phyloP scores from a whole-genome alignment of 2,113 vertebrate species.

The Chloebia gouldiae region DNA sequence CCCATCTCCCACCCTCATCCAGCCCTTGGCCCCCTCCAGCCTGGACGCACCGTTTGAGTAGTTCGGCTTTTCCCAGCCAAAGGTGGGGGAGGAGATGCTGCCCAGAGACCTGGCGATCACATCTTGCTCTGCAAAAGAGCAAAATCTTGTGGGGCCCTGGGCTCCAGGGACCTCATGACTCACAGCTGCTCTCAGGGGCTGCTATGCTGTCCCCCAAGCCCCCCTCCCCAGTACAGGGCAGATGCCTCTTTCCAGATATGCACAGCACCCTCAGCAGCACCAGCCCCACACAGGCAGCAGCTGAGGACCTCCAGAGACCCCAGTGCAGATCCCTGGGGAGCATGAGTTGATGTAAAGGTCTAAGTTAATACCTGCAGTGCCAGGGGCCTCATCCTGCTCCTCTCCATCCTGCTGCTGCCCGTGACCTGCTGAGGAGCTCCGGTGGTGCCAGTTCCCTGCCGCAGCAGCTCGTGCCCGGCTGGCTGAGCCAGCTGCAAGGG shows the following conservation, averaged over 20 bases:
- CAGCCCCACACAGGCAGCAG: background rate
- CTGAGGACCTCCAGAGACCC: background rate
- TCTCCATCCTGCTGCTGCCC: conserved; percentile 66
- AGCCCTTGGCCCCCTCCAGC: background rate
- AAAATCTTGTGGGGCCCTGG: background rate
- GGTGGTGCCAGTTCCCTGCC: conserved; percentile 48
- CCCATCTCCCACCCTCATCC: background rate
- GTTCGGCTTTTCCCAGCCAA: conserved; percentile 44
- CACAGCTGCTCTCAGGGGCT: background rate
- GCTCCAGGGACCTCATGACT: fast-evolving
- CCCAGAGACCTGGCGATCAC: conserved; percentile 74
- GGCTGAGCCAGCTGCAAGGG: conserved; percentile 62
- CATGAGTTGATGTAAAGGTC: background rate
- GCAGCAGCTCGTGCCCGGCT: conserved; percentile 34
- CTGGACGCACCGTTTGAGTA: background rate
- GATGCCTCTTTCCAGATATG: fast-evolving
- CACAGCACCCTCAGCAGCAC: background rate
- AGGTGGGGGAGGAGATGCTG: conserved; percentile 73
- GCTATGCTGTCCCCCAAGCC: fast-evolving
- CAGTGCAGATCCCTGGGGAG: background rate
- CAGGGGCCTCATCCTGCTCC: conserved; percentile 64
- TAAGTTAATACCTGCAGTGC: conserved; percentile 70
- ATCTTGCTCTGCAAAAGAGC: conserved; percentile 71
- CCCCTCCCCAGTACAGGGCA: fast-evolving
- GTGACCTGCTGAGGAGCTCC: conserved; percentile 63